Evolutionary conservation across 2,113 vertebrate genomes (phyloP).

Genomic region (Passer domesticus): DNA sequence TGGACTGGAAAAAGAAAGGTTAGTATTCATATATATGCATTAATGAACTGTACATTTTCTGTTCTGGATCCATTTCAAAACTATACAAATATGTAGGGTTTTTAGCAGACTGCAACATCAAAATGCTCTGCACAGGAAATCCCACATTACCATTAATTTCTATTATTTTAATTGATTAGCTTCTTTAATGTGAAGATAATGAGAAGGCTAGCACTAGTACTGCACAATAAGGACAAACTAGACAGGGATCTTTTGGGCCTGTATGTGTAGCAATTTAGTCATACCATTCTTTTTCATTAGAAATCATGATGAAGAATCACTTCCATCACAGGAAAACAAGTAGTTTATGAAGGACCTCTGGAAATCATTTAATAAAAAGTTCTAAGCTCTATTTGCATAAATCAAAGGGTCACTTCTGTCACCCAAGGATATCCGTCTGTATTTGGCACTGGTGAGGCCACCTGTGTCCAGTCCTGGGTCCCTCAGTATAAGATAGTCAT

Average conservation of each 20-base stretch:
- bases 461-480: background rate
- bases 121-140: background rate
- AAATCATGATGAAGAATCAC: background rate
- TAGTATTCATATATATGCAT: background rate
- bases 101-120: background rate
- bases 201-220: background rate
- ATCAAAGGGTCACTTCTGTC: background rate
- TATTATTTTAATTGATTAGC: background rate
- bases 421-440: background rate
- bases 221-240: background rate
- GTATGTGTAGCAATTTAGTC: background rate
- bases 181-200: background rate
- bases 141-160: background rate
- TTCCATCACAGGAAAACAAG: background rate
- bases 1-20: background rate
- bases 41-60: background rate
- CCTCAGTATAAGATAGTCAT: background rate
- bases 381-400: background rate
- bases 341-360: background rate
- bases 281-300: background rate
- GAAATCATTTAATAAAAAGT: background rate
- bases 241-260: background rate
- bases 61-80: background rate
- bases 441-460: background rate
- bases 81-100: rapidly evolving